Evolutionary conservation across 2,113 vertebrate species (phyloP).

Genomic region (Prochilodus magdalenae): DNA sequence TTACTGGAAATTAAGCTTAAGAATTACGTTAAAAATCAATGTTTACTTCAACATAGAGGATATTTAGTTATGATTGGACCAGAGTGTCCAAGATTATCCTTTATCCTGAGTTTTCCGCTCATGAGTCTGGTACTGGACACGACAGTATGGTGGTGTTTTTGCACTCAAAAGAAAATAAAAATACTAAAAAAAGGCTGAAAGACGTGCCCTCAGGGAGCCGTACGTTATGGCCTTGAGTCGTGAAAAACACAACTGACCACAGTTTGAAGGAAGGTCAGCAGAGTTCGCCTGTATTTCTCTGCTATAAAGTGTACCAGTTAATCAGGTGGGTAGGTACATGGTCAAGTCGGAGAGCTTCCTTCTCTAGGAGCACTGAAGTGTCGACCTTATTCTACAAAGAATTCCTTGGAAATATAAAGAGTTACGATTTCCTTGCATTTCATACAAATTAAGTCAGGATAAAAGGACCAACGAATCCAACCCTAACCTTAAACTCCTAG

Average conservation of each 20-base stretch:
- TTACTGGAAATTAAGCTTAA: too few species aligned
- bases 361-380: background rate
- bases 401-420: background rate
- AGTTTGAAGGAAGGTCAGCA: background rate
- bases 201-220: background rate
- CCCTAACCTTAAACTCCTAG: background rate
- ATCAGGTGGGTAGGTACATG: background rate
- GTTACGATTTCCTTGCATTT: background rate
- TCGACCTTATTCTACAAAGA: background rate
- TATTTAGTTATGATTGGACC: too few species aligned
- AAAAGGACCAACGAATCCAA: background rate
- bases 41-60: too few species aligned
- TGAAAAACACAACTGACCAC: background rate
- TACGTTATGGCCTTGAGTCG: background rate
- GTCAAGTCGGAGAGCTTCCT: conserved; percentile 1
- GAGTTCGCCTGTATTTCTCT: background rate
- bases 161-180: background rate
- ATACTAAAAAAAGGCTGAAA: background rate
- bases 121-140: background rate
- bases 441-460: background rate
- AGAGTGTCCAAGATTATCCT: too few species aligned
- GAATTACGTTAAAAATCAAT: too few species aligned
- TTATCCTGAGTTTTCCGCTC: too few species aligned
- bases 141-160: background rate
- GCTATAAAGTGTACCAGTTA: background rate